Percentiles rank a stretch among this genome's conserved stretches.
Conservation (phyloP, 2,888 invertebrate genomes). For the Lamproptera curius region DNA sequence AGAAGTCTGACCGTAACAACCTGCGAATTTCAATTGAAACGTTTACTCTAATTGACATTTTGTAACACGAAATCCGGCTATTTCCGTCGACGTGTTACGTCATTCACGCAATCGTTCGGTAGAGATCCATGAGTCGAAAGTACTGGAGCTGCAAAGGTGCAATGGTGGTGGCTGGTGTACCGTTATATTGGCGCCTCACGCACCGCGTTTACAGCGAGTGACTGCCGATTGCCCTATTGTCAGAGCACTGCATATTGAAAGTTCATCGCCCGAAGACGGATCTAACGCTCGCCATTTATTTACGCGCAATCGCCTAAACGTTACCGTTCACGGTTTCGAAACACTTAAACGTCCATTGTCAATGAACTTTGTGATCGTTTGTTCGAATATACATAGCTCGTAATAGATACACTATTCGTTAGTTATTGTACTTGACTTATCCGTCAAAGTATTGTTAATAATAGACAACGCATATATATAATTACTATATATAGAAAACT, state of each 20-base stretch:
- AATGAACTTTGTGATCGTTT: no score
- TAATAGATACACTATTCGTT: no score
- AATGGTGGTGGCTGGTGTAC: constrained; percentile 30
- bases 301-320: constrained; percentile 7
- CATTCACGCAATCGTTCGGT: constrained; percentile 7
- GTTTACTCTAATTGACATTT: no score
- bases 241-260: constrained; percentile 50
- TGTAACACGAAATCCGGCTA: no score
- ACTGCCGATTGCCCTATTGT: constrained; percentile 45
- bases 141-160: constrained; percentile 26
- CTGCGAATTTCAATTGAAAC: no score
- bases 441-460: no score
- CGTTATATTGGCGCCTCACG: constrained; percentile 41
- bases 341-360: no score
- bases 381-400: no score
- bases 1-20: no score
- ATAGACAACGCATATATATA: no score
- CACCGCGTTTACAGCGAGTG: constrained; percentile 28
- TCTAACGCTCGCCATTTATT: constrained; percentile 32
- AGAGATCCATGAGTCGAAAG: constrained; percentile 23
- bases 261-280: constrained; percentile 47
- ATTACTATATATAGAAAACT: no score
- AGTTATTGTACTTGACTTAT: no score
- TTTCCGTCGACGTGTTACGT: neutral
- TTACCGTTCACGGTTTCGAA: neutral